phyloP scores from a whole-genome alignment of 1,140 invertebrate species.

The Mycetomoellerius zeteki region DNA sequence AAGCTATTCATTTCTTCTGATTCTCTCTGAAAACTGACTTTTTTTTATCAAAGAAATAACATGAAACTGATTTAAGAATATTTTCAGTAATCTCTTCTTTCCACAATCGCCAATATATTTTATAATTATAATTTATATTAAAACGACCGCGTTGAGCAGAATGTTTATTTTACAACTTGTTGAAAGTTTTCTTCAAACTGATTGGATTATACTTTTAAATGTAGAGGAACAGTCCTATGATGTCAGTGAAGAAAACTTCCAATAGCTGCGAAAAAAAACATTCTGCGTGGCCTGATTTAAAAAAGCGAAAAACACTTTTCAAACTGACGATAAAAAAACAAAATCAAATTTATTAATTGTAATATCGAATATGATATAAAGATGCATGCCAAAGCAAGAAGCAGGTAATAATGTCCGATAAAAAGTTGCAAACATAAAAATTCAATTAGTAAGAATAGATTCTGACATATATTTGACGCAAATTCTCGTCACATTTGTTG shows the following conservation, averaged over 20 bases:
- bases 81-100: background rate
- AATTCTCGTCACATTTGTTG: background rate
- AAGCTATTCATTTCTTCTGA: background rate
- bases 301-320: background rate
- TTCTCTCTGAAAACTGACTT: background rate
- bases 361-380: background rate
- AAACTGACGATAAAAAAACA: background rate
- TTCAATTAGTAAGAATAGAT: background rate
- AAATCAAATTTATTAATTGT: conserved; percentile 1
- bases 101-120: background rate
- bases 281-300: background rate
- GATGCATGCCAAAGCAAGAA: background rate
- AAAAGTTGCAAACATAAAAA: background rate
- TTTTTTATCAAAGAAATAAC: background rate
- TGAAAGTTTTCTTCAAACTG: too few species aligned
- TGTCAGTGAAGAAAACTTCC: too few species aligned
- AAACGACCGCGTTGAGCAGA: background rate
- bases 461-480: background rate
- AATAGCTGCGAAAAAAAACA: too few species aligned
- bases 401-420: background rate
- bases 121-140: background rate
- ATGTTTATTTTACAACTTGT: too few species aligned
- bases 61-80: background rate
- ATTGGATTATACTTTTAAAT: too few species aligned
- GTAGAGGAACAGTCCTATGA: too few species aligned